Evolutionary conservation across 2,797 vertebrate species (phyloP).

Genomic region (Chelmon rostratus): DNA sequence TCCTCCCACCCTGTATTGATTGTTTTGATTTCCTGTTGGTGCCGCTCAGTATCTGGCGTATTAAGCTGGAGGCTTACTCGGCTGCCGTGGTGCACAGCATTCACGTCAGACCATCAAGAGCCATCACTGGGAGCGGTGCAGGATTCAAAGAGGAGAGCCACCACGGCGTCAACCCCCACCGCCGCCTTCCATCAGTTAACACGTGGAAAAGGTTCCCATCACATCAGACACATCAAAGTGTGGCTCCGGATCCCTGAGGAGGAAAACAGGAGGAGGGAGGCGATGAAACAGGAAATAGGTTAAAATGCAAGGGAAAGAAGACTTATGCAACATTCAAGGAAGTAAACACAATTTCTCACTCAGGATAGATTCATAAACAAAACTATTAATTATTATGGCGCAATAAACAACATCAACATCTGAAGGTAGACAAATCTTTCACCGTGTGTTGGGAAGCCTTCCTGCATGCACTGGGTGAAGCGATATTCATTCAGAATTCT

Average conservation of each 20-base stretch:
- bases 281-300: conserved; percentile 52
- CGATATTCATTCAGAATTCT: not conserved
- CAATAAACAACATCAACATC: not conserved
- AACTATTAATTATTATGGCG: not conserved
- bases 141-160: conserved; percentile 62
- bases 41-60: conserved; percentile 44
- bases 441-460: not conserved
- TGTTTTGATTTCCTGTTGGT: conserved; percentile 54
- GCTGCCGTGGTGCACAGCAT: conserved; percentile 41
- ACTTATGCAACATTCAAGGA: conserved; percentile 5
- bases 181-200: conserved; percentile 24
- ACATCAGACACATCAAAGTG: conserved; percentile 79
- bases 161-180: conserved; percentile 14
- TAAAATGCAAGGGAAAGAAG: conserved; percentile 48
- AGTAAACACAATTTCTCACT: conserved; percentile 11
- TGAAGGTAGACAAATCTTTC: not conserved
- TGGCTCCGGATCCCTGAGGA: conserved; percentile 71
- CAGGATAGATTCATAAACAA: not conserved
- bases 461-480: not conserved
- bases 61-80: conserved; percentile 48
- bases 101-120: conserved; percentile 56
- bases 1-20: conserved; percentile 18
- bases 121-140: conserved; percentile 48
- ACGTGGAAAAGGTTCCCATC: conserved; percentile 64
- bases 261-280: conserved; percentile 60